phyloP scores from a whole-genome alignment of 2,797 vertebrate genomes.

The Poecilia picta region DNA sequence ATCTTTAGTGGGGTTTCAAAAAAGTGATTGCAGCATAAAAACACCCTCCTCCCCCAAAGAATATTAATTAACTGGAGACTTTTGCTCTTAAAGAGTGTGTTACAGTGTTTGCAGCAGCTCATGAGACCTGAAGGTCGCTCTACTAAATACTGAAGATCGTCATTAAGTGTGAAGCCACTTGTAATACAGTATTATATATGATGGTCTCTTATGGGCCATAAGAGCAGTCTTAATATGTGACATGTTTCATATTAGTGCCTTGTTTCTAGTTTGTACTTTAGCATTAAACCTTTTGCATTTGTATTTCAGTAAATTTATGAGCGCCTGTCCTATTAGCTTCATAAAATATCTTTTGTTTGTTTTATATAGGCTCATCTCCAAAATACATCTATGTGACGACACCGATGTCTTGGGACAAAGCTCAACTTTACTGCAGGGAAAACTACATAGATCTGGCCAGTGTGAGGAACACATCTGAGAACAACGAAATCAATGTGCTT shows the following conservation, averaged over 20 bases:
- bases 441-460: background rate
- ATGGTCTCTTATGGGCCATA: too few relatives aligned
- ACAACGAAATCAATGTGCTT: background rate
- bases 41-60: background rate
- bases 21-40: background rate
- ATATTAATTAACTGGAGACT: background rate
- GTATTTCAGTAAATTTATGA: background rate
- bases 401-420: background rate
- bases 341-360: background rate
- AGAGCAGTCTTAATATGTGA: too few relatives aligned
- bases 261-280: background rate
- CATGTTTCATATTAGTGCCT: too few relatives aligned
- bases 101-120: too few relatives aligned
- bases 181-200: too few relatives aligned
- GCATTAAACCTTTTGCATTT: background rate
- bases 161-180: background rate
- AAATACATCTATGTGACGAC: background rate
- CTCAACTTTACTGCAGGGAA: background rate
- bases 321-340: background rate
- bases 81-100: background rate
- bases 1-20: background rate
- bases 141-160: background rate
- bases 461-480: background rate
- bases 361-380: background rate
- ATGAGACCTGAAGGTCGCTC: too few relatives aligned